Base-by-base conservation (phyloP, 2,888 invertebrate species). In the Apeira syringaria region DNA sequence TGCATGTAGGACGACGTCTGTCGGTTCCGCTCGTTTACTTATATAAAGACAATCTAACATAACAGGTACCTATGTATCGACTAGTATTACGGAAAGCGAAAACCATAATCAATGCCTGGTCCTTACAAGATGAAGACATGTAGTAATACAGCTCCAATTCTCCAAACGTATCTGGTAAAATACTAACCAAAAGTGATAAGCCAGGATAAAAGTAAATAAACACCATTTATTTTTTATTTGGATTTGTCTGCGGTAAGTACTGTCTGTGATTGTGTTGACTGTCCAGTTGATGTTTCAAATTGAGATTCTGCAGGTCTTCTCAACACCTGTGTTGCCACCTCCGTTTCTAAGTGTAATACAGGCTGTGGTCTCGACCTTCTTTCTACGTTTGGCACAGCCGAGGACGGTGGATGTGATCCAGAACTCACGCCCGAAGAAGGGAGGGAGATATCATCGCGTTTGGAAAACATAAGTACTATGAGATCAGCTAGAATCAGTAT, bases 401-500 rank as follows among this genome's bases (percentile, higher is more conserved):
- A 20, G 2, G 20, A 20, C 9, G 9, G 24, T 24, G 24, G 9
- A 2, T 2, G 4, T 9, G 24, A 3, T 8, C 3, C 9, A 1
- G 24, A 24, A 1, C 24, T 8, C 1, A 3, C 9, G 2, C 5
- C 24, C 1, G 24, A 24, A 20, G 20, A 20, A 3, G 35, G 36
- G 6, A 31, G 11, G 1, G 27, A 20, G 3, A 57, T 50, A 12
- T 40, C 50, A 12, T 63, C 50, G 5, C 76, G 73, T 35, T 50
- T 57, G 1, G 74, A 61, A 47, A 83, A 72, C 33, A 75, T 43
- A n/a, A 72, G 52, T 7, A 76, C 45, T 10, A 75, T 58, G 1
- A 85, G 57, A 45, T 86, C 83, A n/a, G 71, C 64, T 10, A 80
- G 35, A 31, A 85, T 24, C 20, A 82, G 36, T 5, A 75, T 43